Evolutionary conservation across 2,113 vertebrate genomes (phyloP), one percentile per base, ranked within the genome.

Genomic region (Hemiprocne comata): DNA sequence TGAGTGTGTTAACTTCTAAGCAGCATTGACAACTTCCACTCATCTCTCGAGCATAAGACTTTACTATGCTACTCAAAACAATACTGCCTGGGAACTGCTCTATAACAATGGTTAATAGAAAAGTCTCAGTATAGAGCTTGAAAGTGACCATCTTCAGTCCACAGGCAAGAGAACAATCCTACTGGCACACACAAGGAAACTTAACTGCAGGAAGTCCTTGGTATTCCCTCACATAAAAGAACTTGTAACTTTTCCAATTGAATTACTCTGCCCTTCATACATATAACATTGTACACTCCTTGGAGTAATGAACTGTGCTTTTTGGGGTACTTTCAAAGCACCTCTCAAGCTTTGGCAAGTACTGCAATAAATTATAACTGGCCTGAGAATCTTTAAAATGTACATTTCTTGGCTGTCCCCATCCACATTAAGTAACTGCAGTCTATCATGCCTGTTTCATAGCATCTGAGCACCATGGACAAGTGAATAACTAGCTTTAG

Each of bases 401-500:
- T 31, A 71, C 48, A 26, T 90, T 95, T 94, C 89, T 94, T 55
- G 86, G 87, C 90, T 42, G 69, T 94, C 50, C 40, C 80, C 20
- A 14, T 93, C 44, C 69, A 78, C 93, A 92, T 75, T 86, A 92
- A 90, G 90, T 92, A 95, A 93, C 83, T 89, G 86, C 88, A 97
- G 88, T 94, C 88, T 72, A 88, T 94, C 96, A 95, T 67, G 88
- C 28, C 76, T 71, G 26, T 92, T 90, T 84, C 93, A 93, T 89
- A 84, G 94, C 77, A 75, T 84, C 82, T 93, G 61, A 94, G 88
- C 90, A 84, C 72, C 9, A 9, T 1, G 65, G 85, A 96, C 88
- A 95, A 95, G 73, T 93, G 94, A 96, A 83, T 95, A 95, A 97
- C 94, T 93, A 95, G 46, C 87, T 83, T 38, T 67, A 85, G 87